These are phyloP conservation scores for Colletes latitarsis DNA, from an alignment of 1,140 invertebrate genomes.

Conservation along the genomic window DNA sequence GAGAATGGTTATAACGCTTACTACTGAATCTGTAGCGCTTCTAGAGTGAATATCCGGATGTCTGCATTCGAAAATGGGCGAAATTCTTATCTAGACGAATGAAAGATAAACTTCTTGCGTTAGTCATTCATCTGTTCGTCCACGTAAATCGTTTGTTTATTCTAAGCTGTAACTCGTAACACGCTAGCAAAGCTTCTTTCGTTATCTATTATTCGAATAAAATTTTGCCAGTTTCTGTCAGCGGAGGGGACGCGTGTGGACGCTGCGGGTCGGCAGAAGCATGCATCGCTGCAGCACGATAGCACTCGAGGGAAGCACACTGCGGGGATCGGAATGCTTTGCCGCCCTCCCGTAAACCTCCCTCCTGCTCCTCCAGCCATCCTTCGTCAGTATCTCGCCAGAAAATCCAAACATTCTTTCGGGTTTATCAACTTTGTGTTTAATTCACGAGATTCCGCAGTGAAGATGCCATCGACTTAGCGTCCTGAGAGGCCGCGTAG, in stretches of 20 bases:
- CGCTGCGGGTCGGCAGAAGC: conserved; percentile 27
- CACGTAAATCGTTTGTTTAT: too few relatives aligned
- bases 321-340: conserved; percentile 63
- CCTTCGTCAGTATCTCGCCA: conserved; percentile 42
- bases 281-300: conserved; percentile 43
- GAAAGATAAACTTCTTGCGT: too few relatives aligned
- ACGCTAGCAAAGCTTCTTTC: too few relatives aligned
- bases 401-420: conserved; percentile 67
- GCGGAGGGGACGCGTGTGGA: not conserved
- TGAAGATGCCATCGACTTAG: conserved; percentile 20
- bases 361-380: conserved; percentile 7
- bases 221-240: too few relatives aligned
- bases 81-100: too few relatives aligned
- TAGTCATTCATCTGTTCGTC: too few relatives aligned
- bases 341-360: conserved; percentile 41
- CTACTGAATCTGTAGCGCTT: too few relatives aligned
- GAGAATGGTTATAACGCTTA: too few relatives aligned
- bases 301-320: conserved; percentile 59
- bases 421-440: conserved; percentile 68
- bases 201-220: too few relatives aligned
- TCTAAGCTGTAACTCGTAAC: too few relatives aligned
- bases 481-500: not conserved
- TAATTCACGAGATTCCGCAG: conserved; percentile 64
- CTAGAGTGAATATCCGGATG: too few relatives aligned
- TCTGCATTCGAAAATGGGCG: too few relatives aligned